Evolutionary conservation across 53 echinoderm and acorn worm species (phyloP).

Genomic region (Arbacia lixula): DNA sequence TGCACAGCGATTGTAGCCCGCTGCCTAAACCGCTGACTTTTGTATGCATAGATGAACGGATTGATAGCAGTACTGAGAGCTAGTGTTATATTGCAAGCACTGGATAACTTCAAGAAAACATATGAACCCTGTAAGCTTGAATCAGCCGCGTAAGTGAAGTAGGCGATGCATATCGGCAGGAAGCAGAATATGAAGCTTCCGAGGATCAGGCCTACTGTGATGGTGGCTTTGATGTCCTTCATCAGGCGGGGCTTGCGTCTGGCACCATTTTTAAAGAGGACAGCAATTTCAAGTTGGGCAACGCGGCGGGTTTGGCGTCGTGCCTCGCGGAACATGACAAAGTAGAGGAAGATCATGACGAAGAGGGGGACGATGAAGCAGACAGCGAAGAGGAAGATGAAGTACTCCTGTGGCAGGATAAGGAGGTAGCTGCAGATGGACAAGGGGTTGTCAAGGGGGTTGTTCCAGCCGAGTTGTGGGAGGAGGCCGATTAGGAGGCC

Average conservation of each 20-base stretch:
- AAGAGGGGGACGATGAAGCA: constrained; percentile 33
- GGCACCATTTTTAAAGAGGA: constrained; percentile 24
- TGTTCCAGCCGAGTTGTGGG: constrained; percentile 44
- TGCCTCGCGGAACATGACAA: constrained; percentile 45
- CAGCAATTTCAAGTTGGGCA: constrained; percentile 41
- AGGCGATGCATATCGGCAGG: constrained; percentile 26
- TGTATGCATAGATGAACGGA: constrained; percentile 60
- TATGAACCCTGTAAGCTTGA: background rate
- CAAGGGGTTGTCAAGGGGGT: background rate
- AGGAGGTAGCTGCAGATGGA: constrained; percentile 35
- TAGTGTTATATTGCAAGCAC: constrained; percentile 38
- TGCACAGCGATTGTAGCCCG: background rate
- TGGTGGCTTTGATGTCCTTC: constrained; percentile 48
- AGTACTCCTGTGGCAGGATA: constrained; percentile 24
- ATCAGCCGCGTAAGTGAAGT: constrained; percentile 17
- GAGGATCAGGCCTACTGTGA: constrained; percentile 42
- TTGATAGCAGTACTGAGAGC: constrained; percentile 35
- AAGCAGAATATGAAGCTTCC: constrained; percentile 45
- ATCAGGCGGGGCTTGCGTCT: constrained; percentile 38
- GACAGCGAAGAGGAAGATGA: constrained; percentile 40
- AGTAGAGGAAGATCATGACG: constrained; percentile 53
- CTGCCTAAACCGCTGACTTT: constrained; percentile 46
- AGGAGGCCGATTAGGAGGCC: constrained; percentile 37
- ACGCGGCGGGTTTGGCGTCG: constrained; percentile 39
- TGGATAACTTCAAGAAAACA: constrained; percentile 4